A percentile compares a stretch with the other conserved stretches of the same genome.
phyloP scores from a whole-genome alignment of 2,797 vertebrate genomes.

The Premnoplex brunnescens region DNA sequence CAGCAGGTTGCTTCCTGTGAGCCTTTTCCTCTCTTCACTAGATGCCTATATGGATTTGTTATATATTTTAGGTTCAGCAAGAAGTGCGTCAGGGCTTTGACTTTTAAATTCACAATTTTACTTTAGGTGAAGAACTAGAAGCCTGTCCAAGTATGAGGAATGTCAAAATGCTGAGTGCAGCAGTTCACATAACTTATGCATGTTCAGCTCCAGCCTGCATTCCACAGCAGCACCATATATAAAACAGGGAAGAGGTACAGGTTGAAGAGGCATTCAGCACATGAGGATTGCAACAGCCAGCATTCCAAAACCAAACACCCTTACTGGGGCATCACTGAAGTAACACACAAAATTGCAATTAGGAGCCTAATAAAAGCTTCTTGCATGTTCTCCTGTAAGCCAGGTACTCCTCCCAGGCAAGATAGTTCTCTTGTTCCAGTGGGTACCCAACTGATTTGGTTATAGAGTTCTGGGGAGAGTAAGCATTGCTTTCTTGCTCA shows the following conservation, averaged over 20 bases:
- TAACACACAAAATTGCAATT: not conserved
- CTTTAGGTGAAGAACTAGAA: not conserved
- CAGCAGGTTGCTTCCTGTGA: slow-evolving; percentile 14
- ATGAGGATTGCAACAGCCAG: not conserved
- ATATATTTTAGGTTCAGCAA: not conserved
- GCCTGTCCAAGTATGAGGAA: not conserved
- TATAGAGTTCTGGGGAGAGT: not conserved
- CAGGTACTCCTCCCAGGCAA: not conserved
- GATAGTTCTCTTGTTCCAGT: not conserved
- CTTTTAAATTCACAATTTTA: not conserved
- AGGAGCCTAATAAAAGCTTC: not conserved
- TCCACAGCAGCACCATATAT: not conserved
- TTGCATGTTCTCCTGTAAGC: not conserved
- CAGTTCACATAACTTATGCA: not conserved
- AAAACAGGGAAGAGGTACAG: not conserved
- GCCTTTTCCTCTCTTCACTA: not conserved
- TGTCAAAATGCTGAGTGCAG: not conserved
- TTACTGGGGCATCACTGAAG: not conserved
- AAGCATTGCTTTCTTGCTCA: not conserved
- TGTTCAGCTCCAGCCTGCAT: not conserved
- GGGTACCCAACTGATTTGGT: not conserved
- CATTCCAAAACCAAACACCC: not conserved
- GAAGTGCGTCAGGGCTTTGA: not conserved
- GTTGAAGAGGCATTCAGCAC: not conserved
- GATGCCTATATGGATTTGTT: not conserved